A percentile compares a stretch with the other conserved stretches of the same genome.
Conservation (phyloP, 2,888 invertebrate species). For the Melipona bicolor region DNA sequence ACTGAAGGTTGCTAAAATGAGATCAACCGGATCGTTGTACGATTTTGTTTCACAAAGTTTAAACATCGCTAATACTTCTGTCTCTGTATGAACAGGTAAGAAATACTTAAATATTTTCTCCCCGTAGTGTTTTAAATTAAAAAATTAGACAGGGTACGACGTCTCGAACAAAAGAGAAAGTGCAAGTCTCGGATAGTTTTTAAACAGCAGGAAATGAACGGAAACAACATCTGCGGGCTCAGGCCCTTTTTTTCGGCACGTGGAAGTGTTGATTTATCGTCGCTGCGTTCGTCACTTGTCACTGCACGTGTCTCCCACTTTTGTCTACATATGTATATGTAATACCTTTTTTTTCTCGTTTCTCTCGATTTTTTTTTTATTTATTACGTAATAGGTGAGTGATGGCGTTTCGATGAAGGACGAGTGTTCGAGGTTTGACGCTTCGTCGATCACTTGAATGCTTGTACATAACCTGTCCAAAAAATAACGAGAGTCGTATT, state of each 20-base stretch:
- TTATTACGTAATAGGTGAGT: not conserved
- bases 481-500: not conserved
- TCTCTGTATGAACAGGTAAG: no score
- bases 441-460: not conserved
- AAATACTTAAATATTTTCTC: no score
- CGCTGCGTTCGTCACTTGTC: slow-evolving; percentile 29
- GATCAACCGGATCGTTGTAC: no score
- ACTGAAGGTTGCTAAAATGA: no score
- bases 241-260: slow-evolving; percentile 17
- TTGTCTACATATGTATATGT: not conserved
- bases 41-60: no score
- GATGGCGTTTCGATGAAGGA: not conserved
- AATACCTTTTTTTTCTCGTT: not conserved
- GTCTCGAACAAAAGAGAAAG: not conserved
- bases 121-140: not conserved
- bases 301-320: slow-evolving; percentile 1
- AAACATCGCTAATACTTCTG: no score
- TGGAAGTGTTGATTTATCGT: slow-evolving; percentile 43
- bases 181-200: slow-evolving; percentile 25
- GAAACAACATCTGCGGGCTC: slow-evolving; percentile 35
- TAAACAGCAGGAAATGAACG: slow-evolving; percentile 33
- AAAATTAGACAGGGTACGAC: slow-evolving; percentile 4
- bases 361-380: not conserved
- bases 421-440: not conserved
- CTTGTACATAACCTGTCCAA: not conserved